Percentiles rank a stretch among this genome's conserved stretches.
These are phyloP conservation scores for Coptodon bakossiorum DNA, from an alignment of 2,113 vertebrate species.

Conservation along the genomic window DNA sequence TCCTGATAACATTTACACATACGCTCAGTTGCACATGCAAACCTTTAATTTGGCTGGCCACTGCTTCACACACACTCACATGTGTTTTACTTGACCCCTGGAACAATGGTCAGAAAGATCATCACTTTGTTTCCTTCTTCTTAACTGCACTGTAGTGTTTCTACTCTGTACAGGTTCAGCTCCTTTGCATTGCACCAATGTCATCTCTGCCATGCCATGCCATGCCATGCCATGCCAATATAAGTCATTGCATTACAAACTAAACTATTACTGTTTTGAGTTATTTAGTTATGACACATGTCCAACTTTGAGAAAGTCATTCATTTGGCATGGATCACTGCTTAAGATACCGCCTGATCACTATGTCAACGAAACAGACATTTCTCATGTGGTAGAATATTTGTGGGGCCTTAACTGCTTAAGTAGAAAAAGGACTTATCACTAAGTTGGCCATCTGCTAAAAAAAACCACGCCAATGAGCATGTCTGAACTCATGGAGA, in stretches of 20 bases:
- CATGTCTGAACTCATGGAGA: constrained; percentile 54
- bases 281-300: not conserved
- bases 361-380: not conserved
- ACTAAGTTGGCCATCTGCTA: constrained; percentile 15
- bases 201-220: not conserved
- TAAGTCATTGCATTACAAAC: not conserved
- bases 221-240: not conserved
- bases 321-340: not conserved
- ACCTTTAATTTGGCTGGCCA: not conserved
- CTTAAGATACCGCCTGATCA: not conserved
- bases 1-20: constrained; percentile 36
- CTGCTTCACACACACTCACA: not conserved
- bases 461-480: constrained; percentile 12
- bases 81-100: not conserved
- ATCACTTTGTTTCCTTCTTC: not conserved
- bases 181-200: not conserved
- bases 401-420: not conserved
- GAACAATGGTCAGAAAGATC: not conserved
- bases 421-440: not conserved
- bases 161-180: not conserved
- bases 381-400: not conserved
- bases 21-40: not conserved
- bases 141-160: not conserved
- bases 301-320: not conserved
- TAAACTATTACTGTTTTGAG: not conserved